These are phyloP conservation scores for Emberiza fucata DNA, from an alignment of 2,113 vertebrate species.

Conservation along the genomic window DNA sequence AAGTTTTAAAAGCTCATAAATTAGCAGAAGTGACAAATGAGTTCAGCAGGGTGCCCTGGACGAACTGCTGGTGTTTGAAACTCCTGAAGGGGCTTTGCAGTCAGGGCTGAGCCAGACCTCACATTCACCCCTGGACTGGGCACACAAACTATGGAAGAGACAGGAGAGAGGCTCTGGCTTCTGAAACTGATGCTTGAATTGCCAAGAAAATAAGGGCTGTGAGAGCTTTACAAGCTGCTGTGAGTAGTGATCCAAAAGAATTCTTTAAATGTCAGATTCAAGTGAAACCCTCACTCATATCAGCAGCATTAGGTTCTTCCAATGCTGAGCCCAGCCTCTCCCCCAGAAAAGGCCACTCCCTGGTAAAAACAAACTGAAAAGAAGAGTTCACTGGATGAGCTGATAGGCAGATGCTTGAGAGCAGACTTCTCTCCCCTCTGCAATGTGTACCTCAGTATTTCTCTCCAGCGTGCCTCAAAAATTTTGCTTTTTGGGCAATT, in stretches of 20 bases:
- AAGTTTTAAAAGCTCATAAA: slow-evolving; percentile 20
- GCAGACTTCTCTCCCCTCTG: not conserved
- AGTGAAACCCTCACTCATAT: not conserved
- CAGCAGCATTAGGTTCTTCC: not conserved
- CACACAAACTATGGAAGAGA: not conserved
- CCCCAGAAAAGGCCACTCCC: not conserved
- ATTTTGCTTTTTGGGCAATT: not conserved
- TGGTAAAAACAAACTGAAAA: not conserved
- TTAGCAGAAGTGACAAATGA: slow-evolving; percentile 2
- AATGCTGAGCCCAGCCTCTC: not conserved
- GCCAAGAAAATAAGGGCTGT: not conserved
- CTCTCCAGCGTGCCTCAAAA: not conserved
- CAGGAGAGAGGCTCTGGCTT: not conserved
- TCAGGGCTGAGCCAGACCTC: not conserved
- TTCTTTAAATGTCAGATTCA: not conserved
- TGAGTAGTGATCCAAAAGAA: not conserved
- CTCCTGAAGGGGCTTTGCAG: not conserved
- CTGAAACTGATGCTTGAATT: not conserved
- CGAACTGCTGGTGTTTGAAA: not conserved
- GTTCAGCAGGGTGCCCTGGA: not conserved
- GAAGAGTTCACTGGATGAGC: not conserved
- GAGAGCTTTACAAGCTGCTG: not conserved
- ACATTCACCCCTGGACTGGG: not conserved
- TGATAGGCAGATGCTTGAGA: not conserved
- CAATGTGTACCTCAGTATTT: not conserved